Evolutionary conservation across 2,113 vertebrate species (phyloP).

Genomic region (Arvicanthis niloticus): DNA sequence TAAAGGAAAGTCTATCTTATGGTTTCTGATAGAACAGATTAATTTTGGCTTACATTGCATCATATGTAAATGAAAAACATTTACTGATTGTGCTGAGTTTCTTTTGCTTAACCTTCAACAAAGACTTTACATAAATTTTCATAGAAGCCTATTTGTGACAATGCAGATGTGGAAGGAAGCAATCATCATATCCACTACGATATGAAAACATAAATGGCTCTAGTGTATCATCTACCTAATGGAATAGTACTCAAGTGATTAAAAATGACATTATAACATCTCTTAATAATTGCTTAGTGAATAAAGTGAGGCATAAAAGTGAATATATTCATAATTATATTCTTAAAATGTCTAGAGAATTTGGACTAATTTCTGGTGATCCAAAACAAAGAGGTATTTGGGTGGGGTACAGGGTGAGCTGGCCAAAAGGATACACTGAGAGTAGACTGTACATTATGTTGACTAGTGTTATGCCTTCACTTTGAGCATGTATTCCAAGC

Average conservation of each 20-base stretch:
- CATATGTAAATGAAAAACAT: not conserved
- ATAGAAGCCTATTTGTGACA: not conserved
- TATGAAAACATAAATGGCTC: not conserved
- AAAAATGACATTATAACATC: not conserved
- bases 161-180: not conserved
- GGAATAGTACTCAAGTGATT: not conserved
- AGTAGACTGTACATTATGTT: not conserved
- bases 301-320: conserved; percentile 8
- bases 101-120: not conserved
- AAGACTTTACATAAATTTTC: not conserved
- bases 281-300: not conserved
- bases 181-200: not conserved
- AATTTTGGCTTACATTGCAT: not conserved
- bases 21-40: not conserved
- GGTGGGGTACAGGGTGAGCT: not conserved
- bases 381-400: not conserved
- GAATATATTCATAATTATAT: not conserved
- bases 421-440: not conserved
- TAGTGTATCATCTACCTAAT: not conserved
- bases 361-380: not conserved
- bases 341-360: not conserved
- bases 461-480: not conserved
- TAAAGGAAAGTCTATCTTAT: not conserved
- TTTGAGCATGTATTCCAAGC: not conserved
- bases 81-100: not conserved